Evolutionary conservation across 2,888 invertebrate species (phyloP).

Genomic region (Pseudococcus longispinus): DNA sequence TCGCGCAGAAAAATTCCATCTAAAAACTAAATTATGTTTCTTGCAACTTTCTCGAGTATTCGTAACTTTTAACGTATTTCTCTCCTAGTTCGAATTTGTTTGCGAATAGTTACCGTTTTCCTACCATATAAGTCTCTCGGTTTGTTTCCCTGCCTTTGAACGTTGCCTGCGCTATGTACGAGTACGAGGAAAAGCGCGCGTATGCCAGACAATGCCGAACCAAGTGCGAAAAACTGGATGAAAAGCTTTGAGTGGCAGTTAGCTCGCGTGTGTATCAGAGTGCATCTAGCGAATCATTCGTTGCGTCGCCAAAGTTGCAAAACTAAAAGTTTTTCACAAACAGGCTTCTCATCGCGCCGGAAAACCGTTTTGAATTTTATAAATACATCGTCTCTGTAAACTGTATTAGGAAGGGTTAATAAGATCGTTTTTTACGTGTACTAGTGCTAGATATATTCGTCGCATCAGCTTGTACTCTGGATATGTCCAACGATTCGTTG

Average conservation of each 20-base stretch:
- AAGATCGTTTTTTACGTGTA: neutral
- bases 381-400: neutral
- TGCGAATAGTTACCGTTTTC: slow-evolving; percentile 25
- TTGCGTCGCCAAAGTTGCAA: slow-evolving; percentile 8
- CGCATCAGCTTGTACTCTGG: too few relatives aligned
- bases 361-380: neutral
- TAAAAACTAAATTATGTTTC: slow-evolving; percentile 35
- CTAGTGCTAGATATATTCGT: too few relatives aligned
- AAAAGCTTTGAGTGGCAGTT: slow-evolving; percentile 29
- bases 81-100: slow-evolving; percentile 14
- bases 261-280: neutral
- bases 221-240: slow-evolving; percentile 27
- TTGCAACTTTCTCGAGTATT: slow-evolving; percentile 20
- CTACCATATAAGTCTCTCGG: slow-evolving; percentile 8
- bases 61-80: slow-evolving; percentile 28
- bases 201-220: neutral
- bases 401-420: neutral
- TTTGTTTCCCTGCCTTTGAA: neutral
- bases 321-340: slow-evolving; percentile 30
- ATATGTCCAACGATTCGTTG: too few relatives aligned
- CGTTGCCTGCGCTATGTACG: neutral
- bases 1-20: slow-evolving; percentile 19
- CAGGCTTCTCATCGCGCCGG: slow-evolving; percentile 19
- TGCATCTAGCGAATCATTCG: neutral
- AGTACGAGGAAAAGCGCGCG: neutral